A percentile compares a stretch with the other conserved stretches of the same genome.
Conservation (phyloP, 2,797 vertebrate genomes). For the Serranus cabrilla region DNA sequence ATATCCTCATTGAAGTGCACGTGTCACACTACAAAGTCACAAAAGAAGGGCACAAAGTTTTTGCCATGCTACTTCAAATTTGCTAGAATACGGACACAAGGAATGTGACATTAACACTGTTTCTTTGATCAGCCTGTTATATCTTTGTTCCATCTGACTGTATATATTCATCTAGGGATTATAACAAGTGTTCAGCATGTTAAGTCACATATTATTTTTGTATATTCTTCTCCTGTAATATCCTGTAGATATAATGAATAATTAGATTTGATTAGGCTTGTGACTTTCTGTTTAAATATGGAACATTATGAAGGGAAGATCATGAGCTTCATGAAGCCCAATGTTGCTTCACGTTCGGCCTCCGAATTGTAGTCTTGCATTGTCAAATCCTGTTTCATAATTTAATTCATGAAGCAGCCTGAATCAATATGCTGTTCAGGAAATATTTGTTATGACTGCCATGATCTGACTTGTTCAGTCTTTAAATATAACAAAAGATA, state of each 20-base stretch:
- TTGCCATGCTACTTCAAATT: no score
- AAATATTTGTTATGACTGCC: neutral
- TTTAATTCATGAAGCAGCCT: neutral
- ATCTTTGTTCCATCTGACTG: neutral
- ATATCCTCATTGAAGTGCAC: no score
- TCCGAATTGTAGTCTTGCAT: neutral
- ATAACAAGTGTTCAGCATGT: slow-evolving; percentile 2
- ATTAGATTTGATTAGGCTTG: neutral
- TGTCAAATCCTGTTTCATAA: neutral
- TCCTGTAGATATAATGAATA: neutral
- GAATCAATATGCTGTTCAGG: neutral
- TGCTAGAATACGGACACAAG: no score
- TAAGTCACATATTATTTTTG: neutral
- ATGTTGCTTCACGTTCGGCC: neutral
- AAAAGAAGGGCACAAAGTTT: no score
- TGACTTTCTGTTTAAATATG: neutral
- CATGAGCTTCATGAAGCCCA: neutral
- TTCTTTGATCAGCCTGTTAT: neutral
- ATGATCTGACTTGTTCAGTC: neutral
- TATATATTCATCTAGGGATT: neutral
- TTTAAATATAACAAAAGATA: neutral
- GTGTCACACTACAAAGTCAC: no score
- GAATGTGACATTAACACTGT: neutral
- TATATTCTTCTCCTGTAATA: neutral
- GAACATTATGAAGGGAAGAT: neutral